phyloP scores from a whole-genome alignment of 1,140 invertebrate species.

The Acyrthosiphon pisum region DNA sequence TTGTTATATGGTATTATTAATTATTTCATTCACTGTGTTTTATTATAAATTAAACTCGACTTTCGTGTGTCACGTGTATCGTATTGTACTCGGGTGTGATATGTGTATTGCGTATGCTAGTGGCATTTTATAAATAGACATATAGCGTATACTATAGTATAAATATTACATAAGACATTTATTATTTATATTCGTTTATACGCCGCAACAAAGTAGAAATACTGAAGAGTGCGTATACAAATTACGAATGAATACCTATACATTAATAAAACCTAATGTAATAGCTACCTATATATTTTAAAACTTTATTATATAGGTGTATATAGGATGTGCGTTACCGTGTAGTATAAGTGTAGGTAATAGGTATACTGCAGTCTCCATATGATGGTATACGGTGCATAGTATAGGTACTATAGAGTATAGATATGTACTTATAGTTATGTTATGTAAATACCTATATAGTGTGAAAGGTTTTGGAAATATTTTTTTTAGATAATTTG shows the following conservation, averaged over 20 bases:
- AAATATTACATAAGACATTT: background rate
- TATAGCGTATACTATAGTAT: background rate
- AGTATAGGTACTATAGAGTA: too few species aligned
- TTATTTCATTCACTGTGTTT: background rate
- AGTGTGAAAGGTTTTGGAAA: background rate
- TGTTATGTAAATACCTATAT: background rate
- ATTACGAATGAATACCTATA: background rate
- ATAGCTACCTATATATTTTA: background rate
- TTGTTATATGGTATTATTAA: background rate
- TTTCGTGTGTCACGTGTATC: background rate
- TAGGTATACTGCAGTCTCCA: too few species aligned
- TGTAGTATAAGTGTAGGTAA: too few species aligned
- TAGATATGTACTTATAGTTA: too few species aligned
- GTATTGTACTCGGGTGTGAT: background rate
- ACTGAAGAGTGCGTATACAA: background rate
- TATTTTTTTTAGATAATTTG: background rate
- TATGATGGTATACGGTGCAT: too few species aligned
- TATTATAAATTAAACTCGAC: background rate
- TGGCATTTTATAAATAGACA: too few species aligned
- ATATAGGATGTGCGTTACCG: too few species aligned
- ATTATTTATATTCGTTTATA: background rate
- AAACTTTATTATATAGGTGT: background rate
- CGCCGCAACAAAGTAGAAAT: background rate
- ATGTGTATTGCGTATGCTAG: background rate
- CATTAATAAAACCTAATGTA: background rate